phyloP scores from a whole-genome alignment of 1,140 invertebrate species.

The Danaus melanippus region DNA sequence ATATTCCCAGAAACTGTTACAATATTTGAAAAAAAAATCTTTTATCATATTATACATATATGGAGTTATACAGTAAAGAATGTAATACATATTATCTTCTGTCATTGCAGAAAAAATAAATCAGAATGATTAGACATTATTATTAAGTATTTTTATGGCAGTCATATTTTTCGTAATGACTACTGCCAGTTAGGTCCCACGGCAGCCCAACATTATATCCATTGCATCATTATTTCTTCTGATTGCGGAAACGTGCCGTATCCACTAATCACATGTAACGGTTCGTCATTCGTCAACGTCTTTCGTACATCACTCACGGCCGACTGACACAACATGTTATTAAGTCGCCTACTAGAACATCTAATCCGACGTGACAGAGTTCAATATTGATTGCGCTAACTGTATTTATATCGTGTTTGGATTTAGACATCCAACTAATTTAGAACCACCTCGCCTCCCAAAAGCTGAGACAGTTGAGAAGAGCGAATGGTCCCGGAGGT shows the following conservation, averaged over 20 bases:
- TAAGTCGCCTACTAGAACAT: slow-evolving; percentile 4
- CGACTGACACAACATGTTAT: slow-evolving; percentile 16
- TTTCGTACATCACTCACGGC: slow-evolving; percentile 46
- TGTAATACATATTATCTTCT: neutral
- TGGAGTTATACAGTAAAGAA: neutral
- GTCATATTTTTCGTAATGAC: slow-evolving; percentile 10
- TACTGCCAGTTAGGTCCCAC: slow-evolving; percentile 7
- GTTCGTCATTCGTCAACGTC: slow-evolving; percentile 54
- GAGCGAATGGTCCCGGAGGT: slow-evolving; percentile 4
- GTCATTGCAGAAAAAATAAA: too few relatives aligned
- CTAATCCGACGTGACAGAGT: slow-evolving; percentile 24
- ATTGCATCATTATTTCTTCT: slow-evolving; percentile 42
- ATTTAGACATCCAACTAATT: slow-evolving; percentile 23
- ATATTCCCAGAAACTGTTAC: too few relatives aligned
- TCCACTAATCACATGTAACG: slow-evolving; percentile 60
- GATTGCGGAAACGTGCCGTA: slow-evolving; percentile 45
- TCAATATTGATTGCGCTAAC: slow-evolving; percentile 17
- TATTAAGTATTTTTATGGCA: too few relatives aligned
- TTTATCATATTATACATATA: neutral
- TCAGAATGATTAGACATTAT: too few relatives aligned
- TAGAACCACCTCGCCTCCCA: slow-evolving; percentile 22
- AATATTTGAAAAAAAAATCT: too few relatives aligned
- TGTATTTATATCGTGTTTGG: slow-evolving; percentile 17
- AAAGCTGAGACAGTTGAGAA: slow-evolving; percentile 9
- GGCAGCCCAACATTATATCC: slow-evolving; percentile 10